Conservation (phyloP, 2,797 vertebrate genomes). For the Crypturellus tataupa region DNA sequence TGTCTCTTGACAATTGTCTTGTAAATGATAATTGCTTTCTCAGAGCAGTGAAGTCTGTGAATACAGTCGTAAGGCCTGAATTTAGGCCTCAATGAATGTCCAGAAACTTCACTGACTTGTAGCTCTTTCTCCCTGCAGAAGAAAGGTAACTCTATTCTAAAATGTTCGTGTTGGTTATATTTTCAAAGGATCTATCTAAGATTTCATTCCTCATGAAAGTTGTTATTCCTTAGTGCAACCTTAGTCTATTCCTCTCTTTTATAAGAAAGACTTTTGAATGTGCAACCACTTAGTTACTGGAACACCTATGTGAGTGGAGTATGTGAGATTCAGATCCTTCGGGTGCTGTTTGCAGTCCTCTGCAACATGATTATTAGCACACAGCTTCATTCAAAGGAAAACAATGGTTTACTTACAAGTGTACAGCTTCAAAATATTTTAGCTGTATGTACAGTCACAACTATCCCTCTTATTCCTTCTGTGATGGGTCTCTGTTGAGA, state of each 20-base stretch:
- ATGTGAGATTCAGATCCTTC: not conserved
- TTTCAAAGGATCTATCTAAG: too few species aligned
- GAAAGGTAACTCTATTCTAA: too few species aligned
- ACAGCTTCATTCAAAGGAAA: not conserved
- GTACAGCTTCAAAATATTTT: not conserved
- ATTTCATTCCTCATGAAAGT: too few species aligned
- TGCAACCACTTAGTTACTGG: too few species aligned
- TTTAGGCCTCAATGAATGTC: not conserved
- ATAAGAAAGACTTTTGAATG: too few species aligned
- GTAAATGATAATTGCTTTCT: not conserved
- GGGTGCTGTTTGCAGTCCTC: not conserved
- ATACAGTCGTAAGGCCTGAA: not conserved
- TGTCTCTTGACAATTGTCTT: not conserved
- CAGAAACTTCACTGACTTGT: not conserved
- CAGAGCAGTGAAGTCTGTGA: not conserved
- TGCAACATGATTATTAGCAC: not conserved
- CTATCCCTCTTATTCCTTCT: not conserved
- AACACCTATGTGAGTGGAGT: too few species aligned
- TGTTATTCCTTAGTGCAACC: too few species aligned
- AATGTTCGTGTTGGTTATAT: too few species aligned
- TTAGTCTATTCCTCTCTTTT: too few species aligned
- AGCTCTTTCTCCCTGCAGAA: too few species aligned
- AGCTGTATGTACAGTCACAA: not conserved
- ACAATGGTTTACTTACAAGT: not conserved
- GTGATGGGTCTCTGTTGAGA: not conserved